phyloP scores from a whole-genome alignment of 1,140 invertebrate genomes.

The Lycorma delicatula region DNA sequence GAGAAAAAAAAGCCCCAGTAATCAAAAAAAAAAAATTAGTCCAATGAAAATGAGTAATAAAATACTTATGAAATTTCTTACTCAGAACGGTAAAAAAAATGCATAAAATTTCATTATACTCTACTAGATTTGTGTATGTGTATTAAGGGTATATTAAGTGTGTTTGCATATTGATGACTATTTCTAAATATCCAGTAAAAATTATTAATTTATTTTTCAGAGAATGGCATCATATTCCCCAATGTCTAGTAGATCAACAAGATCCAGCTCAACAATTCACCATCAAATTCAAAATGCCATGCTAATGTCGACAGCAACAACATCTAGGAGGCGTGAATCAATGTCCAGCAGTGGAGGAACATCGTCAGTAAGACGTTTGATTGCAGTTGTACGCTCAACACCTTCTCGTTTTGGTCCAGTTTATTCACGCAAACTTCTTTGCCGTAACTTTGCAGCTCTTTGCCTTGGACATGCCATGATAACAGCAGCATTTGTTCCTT shows the following conservation, averaged over 20 bases:
- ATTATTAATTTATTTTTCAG: conserved; percentile 29
- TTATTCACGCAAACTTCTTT: conserved; percentile 36
- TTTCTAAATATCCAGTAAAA: too few relatives aligned
- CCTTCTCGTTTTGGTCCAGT: conserved; percentile 35
- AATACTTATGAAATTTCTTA: too few relatives aligned
- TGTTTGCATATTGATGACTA: too few relatives aligned
- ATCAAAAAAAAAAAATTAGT: too few relatives aligned
- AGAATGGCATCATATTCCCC: conserved; percentile 52
- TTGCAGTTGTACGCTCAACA: conserved; percentile 43
- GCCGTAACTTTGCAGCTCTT: conserved; percentile 45
- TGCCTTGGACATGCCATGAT: conserved; percentile 48
- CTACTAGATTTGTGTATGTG: too few relatives aligned
- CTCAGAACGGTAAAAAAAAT: too few relatives aligned
- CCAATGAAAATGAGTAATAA: too few relatives aligned
- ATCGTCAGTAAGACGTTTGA: conserved; percentile 54
- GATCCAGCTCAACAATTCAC: conserved; percentile 40
- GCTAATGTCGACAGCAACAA: conserved; percentile 29
- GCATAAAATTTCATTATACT: too few relatives aligned
- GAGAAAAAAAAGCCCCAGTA: too few relatives aligned
- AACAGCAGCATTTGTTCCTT: conserved; percentile 52
- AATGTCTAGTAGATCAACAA: conserved; percentile 43
- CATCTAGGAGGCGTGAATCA: conserved; percentile 48
- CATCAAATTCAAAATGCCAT: conserved; percentile 34
- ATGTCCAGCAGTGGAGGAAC: conserved; percentile 56
- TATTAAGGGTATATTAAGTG: too few relatives aligned